A percentile compares a stretch with the other conserved stretches of the same genome.
These are phyloP conservation scores for Anarhynchus alexandrinus DNA, from an alignment of 2,113 vertebrate species.

Conservation along the genomic window DNA sequence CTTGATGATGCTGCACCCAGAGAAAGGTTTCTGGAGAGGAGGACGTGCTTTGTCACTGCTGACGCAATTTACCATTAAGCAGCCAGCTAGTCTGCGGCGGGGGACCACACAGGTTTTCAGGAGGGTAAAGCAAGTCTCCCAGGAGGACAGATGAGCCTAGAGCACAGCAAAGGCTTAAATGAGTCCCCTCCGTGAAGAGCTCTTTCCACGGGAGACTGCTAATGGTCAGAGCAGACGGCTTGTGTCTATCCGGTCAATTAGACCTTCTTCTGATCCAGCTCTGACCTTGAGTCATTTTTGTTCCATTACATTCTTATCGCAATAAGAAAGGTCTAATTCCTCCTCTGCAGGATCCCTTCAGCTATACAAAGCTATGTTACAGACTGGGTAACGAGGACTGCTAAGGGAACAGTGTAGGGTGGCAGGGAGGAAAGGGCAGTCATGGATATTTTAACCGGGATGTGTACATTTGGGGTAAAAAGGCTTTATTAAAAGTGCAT, in stretches of 20 bases:
- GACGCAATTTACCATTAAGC: background rate
- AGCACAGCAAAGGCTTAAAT: background rate
- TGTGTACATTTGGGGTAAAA: constrained; percentile 39
- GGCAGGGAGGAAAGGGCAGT: constrained; percentile 16
- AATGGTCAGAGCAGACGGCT: background rate
- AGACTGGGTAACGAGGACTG: background rate
- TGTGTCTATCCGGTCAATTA: background rate
- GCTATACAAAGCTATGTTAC: constrained; percentile 2
- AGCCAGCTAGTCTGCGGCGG: background rate
- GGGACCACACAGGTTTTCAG: background rate
- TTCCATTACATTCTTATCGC: background rate
- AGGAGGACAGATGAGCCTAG: background rate
- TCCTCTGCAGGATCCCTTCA: constrained; percentile 6
- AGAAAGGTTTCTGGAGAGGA: background rate
- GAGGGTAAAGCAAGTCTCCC: background rate
- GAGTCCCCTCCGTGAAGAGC: background rate
- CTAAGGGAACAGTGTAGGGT: background rate
- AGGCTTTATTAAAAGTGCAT: constrained; percentile 69
- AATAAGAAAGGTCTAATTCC: background rate
- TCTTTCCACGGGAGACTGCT: background rate
- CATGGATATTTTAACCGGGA: background rate
- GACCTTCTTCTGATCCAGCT: background rate
- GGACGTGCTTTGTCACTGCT: background rate
- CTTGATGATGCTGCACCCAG: background rate
- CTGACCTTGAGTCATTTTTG: background rate